Base-by-base conservation (phyloP, 37 sponge, comb jelly and placozoan species). In the Bolinopsis microptera region DNA sequence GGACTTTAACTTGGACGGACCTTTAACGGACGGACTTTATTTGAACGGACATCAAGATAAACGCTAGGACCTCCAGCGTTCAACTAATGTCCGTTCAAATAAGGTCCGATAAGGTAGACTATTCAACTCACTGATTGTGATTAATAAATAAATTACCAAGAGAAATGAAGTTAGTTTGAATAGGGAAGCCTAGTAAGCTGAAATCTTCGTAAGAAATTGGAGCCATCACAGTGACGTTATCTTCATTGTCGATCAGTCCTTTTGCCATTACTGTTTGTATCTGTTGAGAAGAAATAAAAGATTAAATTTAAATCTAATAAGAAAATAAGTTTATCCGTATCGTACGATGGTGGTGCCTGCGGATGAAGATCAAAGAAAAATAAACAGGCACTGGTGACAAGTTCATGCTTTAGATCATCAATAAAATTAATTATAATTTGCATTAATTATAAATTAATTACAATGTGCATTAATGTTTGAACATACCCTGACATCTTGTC, bases 181-280 rank as follows among this genome's bases (percentile, higher is more conserved):
- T 0, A 24, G 90, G 90, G 22, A 39, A 86, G 41, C 39, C 61
- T 3, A 86, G 90, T 3, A 30, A 3, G 3, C 28, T n/a, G 3
- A 39, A 86, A 25, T 26, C 18, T 13, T 86, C 61, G 90, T 41
- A 86, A 1, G 90, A 33, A 9, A 86, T 86, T 8, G 90, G 90
- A n/a, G 61, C 90, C 61, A 86, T 86, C 61, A 86, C 61, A 3
- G 90, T 86, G 25, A 86, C 90, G 39, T 86, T 86, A 34, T 86
- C 90, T 5, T 48, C 90, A 26, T 39, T 41, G 2, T 39, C 61
- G 18, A 86, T 38, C 48, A 86, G 61, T 1, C 90, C 90, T 1
- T 34, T 16, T 8, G 90, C 90, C 26, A 86, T 0, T 1, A 41
- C 30, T 21, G 61, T 41, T 31, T 86, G 90, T 5, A 86, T 38